Evolutionary conservation across 2,113 vertebrate genomes (phyloP).

Genomic region (Mormyrus iriodes): DNA sequence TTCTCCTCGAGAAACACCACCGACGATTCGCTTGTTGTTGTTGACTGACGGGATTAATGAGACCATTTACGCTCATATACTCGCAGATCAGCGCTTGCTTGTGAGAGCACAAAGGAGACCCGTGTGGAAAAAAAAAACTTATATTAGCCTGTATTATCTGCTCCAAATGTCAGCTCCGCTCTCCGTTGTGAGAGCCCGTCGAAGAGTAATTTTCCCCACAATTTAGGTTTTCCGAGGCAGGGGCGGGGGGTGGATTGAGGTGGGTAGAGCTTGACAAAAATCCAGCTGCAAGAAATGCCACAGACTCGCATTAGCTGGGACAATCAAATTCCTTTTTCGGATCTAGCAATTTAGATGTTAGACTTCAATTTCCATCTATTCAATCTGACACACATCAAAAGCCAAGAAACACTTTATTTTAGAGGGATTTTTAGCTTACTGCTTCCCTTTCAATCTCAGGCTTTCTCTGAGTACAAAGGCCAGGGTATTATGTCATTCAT

Average conservation of each 20-base stretch:
- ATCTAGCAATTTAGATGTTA: constrained; percentile 29
- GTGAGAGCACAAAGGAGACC: constrained; percentile 43
- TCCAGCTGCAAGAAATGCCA: constrained; percentile 40
- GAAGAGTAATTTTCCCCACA: constrained; percentile 37
- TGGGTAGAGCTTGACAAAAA: constrained; percentile 23
- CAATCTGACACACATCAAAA: constrained; percentile 21
- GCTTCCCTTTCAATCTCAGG: background rate
- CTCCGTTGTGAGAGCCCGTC: constrained; percentile 22
- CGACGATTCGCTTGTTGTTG: constrained; percentile 34
- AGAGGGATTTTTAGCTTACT: background rate
- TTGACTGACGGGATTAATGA: constrained; percentile 39
- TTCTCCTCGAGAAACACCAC: constrained; percentile 21
- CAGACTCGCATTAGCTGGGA: constrained; percentile 20
- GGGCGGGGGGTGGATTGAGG: background rate
- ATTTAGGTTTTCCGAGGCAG: constrained; percentile 23
- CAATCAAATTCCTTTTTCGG: constrained; percentile 34
- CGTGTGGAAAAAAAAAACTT: constrained; percentile 35
- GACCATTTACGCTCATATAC: constrained; percentile 27
- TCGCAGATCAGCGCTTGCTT: constrained; percentile 42
- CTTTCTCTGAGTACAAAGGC: background rate
- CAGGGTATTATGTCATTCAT: background rate
- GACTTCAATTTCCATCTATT: constrained; percentile 39
- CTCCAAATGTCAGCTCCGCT: constrained; percentile 28
- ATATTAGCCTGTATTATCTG: constrained; percentile 44
- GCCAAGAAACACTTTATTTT: constrained; percentile 4